Evolutionary conservation across 2,113 vertebrate genomes (phyloP).

Genomic region (Gopherus flavomarginatus): DNA sequence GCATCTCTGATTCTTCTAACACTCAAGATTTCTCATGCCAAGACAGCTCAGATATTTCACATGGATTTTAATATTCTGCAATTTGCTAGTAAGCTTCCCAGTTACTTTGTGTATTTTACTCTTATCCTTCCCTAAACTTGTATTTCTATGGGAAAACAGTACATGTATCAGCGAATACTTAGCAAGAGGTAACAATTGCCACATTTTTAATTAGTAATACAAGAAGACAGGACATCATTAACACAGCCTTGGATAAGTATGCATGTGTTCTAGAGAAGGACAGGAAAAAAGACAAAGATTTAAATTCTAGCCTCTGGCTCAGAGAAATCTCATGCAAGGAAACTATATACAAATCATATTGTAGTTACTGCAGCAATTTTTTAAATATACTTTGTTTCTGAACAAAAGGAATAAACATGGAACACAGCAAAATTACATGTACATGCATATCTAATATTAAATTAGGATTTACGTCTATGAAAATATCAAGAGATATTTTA

Average conservation of each 20-base stretch:
- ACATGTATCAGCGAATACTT: background rate
- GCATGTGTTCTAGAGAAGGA: background rate
- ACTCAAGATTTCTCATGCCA: background rate
- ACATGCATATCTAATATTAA: background rate
- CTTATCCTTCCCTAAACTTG: background rate
- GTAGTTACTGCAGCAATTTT: background rate
- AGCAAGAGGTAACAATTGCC: background rate
- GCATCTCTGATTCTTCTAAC: conserved; percentile 41
- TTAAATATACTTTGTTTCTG: background rate
- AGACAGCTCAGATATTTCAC: conserved; percentile 22
- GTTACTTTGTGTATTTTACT: background rate
- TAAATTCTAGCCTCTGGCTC: conserved; percentile 16
- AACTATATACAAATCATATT: background rate
- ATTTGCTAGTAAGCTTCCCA: background rate
- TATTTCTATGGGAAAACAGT: background rate
- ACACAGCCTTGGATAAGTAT: conserved; percentile 6
- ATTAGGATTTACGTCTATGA: background rate
- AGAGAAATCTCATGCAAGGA: background rate
- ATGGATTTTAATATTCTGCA: background rate
- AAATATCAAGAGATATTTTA: background rate
- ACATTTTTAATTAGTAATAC: background rate
- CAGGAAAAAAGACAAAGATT: background rate
- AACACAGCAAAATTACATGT: background rate
- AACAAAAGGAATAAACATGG: background rate
- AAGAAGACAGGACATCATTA: background rate